phyloP scores from a whole-genome alignment of 2,888 invertebrate species.

The Dicranocentrus wangi region DNA sequence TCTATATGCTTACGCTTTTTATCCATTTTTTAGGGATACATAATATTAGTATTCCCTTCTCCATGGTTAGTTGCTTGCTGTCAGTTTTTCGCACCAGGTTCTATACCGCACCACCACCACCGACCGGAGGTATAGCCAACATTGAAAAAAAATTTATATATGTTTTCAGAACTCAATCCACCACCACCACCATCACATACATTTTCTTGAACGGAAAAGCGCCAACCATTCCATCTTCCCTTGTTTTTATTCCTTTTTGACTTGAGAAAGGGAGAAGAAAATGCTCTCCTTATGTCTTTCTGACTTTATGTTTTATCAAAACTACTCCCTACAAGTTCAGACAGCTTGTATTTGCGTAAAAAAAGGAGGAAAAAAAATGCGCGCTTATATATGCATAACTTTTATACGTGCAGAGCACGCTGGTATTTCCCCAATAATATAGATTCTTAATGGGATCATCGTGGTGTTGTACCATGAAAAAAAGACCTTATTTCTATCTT shows the following conservation, averaged over 20 bases:
- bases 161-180: not conserved
- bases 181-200: not conserved
- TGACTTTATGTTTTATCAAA: conserved; percentile 32
- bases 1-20: conserved; percentile 5
- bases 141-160: not conserved
- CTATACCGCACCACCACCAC: not conserved
- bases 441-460: conserved; percentile 37
- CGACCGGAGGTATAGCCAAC: not conserved
- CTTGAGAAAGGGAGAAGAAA: conserved; percentile 1
- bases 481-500: conserved; percentile 17
- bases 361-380: too few species aligned
- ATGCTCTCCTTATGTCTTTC: conserved; percentile 23
- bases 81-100: conserved; percentile 26
- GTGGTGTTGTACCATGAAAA: conserved; percentile 16
- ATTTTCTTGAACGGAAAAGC: too few species aligned
- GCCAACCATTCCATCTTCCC: conserved; percentile 21
- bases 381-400: not conserved
- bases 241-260: conserved; percentile 11
- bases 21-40: conserved; percentile 43
- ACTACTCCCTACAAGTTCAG: conserved; percentile 16
- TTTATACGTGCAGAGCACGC: not conserved
- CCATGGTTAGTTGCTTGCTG: conserved; percentile 32
- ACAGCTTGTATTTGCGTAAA: conserved; percentile 15
- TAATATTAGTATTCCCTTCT: conserved; percentile 48
- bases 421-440: conserved; percentile 21